Percentiles rank a stretch among this genome's conserved stretches.
phyloP scores from a whole-genome alignment of 1,140 invertebrate genomes.

The Hesperophylax magnus region DNA sequence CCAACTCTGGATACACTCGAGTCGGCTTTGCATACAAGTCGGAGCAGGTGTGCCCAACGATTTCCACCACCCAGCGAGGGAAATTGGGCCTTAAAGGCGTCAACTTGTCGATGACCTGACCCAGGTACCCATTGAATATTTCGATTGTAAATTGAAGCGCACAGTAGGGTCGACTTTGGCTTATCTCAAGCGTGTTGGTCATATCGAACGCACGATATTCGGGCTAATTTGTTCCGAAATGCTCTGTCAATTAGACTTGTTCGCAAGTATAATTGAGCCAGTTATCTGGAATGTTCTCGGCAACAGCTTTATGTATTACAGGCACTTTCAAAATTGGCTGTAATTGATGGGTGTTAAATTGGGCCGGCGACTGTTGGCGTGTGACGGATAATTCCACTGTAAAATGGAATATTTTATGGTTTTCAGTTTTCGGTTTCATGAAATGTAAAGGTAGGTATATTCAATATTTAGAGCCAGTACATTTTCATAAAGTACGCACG shows the following conservation, averaged over 20 bases:
- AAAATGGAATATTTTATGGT: neutral
- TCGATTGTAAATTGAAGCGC: constrained; percentile 14
- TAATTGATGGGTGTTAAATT: constrained; percentile 43
- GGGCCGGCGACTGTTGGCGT: constrained; percentile 1
- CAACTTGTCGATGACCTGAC: constrained; percentile 26
- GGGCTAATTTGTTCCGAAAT: constrained; percentile 36
- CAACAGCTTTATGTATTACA: constrained; percentile 39
- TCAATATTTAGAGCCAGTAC: too few relatives aligned
- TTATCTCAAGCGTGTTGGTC: constrained; percentile 11
- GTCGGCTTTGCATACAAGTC: constrained; percentile 35
- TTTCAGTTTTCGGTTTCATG: constrained; percentile 8
- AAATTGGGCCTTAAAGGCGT: constrained; percentile 30
- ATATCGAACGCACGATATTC: constrained; percentile 35
- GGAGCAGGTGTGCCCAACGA: constrained; percentile 23
- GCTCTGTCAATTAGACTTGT: constrained; percentile 33
- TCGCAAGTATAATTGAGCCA: constrained; percentile 35
- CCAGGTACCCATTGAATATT: constrained; percentile 14
- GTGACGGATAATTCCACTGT: constrained; percentile 19
- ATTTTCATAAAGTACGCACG: too few relatives aligned
- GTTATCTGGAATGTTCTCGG: constrained; percentile 37
- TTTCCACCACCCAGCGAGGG: neutral
- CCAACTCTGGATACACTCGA: constrained; percentile 30
- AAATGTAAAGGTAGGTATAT: too few relatives aligned
- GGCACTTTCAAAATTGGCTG: constrained; percentile 38
- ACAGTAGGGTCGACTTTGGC: constrained; percentile 21